A percentile compares a stretch with the other conserved stretches of the same genome.
phyloP scores from a whole-genome alignment of 2,888 invertebrate genomes.

The Thyatira batis region DNA sequence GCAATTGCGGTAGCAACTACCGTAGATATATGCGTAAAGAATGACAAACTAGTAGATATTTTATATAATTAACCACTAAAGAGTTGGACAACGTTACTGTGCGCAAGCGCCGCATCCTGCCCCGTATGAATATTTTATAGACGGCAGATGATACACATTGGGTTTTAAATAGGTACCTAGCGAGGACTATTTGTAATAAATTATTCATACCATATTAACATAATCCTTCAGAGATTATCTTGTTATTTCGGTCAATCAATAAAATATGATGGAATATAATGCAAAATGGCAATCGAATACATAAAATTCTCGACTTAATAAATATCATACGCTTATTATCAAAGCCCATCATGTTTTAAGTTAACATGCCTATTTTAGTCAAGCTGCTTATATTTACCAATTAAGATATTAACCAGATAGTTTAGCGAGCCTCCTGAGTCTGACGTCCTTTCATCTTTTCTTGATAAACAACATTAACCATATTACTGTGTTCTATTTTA shows the following conservation, averaged over 20 bases:
- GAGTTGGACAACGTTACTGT: slow-evolving; percentile 20
- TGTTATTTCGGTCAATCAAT: too few species aligned
- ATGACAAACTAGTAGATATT: slow-evolving; percentile 51
- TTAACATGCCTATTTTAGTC: too few species aligned
- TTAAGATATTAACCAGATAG: background rate
- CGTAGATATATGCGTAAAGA: slow-evolving; percentile 52
- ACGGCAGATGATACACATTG: slow-evolving; percentile 24
- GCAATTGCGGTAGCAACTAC: slow-evolving; percentile 56
- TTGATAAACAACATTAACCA: background rate
- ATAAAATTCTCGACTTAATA: too few species aligned
- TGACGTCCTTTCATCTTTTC: background rate
- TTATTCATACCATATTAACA: too few species aligned
- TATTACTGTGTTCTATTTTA: background rate
- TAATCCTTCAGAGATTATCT: too few species aligned
- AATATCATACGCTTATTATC: too few species aligned
- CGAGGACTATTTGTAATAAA: too few species aligned
- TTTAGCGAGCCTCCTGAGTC: background rate
- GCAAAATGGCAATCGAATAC: too few species aligned
- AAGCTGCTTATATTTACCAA: background rate
- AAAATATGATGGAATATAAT: too few species aligned
- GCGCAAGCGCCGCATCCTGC: slow-evolving; percentile 35
- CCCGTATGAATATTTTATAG: slow-evolving; percentile 37
- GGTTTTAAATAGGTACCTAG: background rate
- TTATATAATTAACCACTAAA: slow-evolving; percentile 44
- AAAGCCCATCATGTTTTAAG: too few species aligned